Evolutionary conservation across 2,113 vertebrate genomes (phyloP), one percentile per base, ranked within the genome.

Genomic region (Aptenodytes patagonicus): DNA sequence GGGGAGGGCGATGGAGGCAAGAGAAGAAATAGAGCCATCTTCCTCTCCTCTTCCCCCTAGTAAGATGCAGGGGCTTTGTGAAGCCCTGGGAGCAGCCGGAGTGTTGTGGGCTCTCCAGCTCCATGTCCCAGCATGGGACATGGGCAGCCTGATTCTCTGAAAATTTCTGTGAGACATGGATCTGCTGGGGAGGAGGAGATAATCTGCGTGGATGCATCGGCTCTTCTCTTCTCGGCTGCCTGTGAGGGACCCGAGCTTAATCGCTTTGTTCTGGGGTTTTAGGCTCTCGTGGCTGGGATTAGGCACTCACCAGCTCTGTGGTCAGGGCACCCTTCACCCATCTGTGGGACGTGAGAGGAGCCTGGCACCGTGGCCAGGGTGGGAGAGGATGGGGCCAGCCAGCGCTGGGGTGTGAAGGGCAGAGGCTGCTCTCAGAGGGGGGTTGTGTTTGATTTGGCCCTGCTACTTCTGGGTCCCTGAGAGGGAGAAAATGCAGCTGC

Each of bases 271-370:
- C 88, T 83, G 96, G 94, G 82, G 84, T 34, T 93, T 97, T 92
- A 86, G 85, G 42, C 64, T 86, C 96, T 96, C 52, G 84, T 96
- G 94, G 73, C 96, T 2, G 19, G 96, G 94, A 97, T 97, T 97
- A 97, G 84, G 71, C 6, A 5, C 58, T 47, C 60, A 11, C 10
- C 58, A 88, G 58, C 18, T 34, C 66, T 88, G 93, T 4, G 38
- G 89, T 88, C 75, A 34, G 66, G 79, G 49, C 55, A 75, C 7
- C 25, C 12, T 84, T 42, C 16, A 17, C 38, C 42, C 18, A 0
- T 38, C 29, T 17, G 25, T 4, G 21, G 44, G 38, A 36, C 7
- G 25, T 5, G 4, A 76, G 71, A 72, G n/a, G 15, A 80, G 52
- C 61, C 79, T 80, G 91, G 31, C 31, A 19, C 55, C 0, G 0